A percentile compares a stretch with the other conserved stretches of the same genome.
Evolutionary conservation across 2,113 vertebrate genomes (phyloP).

Genomic region (Microcebus ravelobensis): DNA sequence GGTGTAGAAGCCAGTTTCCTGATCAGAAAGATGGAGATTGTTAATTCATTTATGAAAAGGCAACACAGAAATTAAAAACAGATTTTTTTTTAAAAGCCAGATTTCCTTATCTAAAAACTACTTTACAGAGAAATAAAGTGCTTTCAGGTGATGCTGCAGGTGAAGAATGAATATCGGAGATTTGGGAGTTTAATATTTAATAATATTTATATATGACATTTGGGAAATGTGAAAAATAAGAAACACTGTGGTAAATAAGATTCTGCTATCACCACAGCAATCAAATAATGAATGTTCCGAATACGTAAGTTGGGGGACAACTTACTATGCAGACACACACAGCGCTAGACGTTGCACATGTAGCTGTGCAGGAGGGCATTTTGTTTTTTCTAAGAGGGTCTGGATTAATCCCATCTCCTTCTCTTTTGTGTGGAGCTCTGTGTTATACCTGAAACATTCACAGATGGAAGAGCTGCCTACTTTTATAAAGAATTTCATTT

Average conservation of each 20-base stretch:
- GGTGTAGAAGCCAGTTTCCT: neutral
- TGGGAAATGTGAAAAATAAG: neutral
- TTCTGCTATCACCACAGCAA: neutral
- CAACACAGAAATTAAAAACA: neutral
- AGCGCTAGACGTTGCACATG: neutral
- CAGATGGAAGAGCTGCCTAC: neutral
- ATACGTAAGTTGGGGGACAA: neutral
- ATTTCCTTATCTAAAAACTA: slow-evolving; percentile 12
- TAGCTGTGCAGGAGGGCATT: neutral
- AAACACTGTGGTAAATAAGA: neutral
- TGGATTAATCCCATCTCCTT: neutral
- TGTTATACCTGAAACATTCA: neutral
- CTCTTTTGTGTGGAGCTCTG: neutral
- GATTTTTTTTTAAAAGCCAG: neutral
- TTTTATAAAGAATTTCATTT: neutral
- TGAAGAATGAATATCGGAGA: neutral
- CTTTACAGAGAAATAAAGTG: neutral
- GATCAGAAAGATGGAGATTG: neutral
- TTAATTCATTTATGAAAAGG: neutral
- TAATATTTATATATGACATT: slow-evolving; percentile 3
- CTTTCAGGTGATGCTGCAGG: neutral
- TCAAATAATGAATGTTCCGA: neutral
- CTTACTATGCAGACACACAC: neutral
- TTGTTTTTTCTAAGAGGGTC: neutral
- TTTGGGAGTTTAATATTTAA: neutral